Evolutionary conservation across 1,140 invertebrate genomes (phyloP).

Genomic region (Solenopsis fugax): DNA sequence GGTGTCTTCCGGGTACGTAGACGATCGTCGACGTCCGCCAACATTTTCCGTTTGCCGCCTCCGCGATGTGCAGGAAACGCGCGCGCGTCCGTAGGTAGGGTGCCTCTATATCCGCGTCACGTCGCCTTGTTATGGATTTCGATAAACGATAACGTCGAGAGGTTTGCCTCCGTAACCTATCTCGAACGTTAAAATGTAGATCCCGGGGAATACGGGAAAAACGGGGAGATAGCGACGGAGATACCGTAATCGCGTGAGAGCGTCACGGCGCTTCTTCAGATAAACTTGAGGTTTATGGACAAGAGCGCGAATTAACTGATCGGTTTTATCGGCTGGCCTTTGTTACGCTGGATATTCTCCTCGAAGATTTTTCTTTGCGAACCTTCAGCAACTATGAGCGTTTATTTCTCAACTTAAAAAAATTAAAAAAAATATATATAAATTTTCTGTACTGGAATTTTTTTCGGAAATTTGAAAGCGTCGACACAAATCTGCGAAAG

Average conservation of each 20-base stretch:
- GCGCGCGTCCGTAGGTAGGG: background rate
- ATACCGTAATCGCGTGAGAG: constrained; percentile 11
- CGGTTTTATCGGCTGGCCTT: background rate
- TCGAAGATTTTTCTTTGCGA: background rate
- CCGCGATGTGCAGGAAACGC: background rate
- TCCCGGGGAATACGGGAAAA: constrained; percentile 44
- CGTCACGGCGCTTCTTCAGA: background rate
- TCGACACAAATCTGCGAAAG: constrained; percentile 27
- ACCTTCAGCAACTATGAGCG: too few relatives aligned
- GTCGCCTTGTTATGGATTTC: constrained; percentile 63
- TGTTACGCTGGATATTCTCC: background rate
- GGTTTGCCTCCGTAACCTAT: constrained; percentile 16
- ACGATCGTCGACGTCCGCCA: background rate
- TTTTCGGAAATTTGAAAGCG: background rate
- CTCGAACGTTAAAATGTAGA: constrained; percentile 60
- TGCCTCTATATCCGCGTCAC: constrained; percentile 56
- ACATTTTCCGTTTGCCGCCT: constrained; percentile 26
- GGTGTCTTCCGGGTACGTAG: background rate
- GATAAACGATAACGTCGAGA: constrained; percentile 56
- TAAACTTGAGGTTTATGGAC: background rate
- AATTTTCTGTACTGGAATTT: background rate
- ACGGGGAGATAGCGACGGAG: background rate
- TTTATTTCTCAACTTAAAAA: background rate
- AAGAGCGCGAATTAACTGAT: constrained; percentile 8
- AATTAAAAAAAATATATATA: background rate